Evolutionary conservation across 2,888 invertebrate genomes (phyloP), one percentile per base, ranked within the genome.

Genomic region (Uloborus plumipes): DNA sequence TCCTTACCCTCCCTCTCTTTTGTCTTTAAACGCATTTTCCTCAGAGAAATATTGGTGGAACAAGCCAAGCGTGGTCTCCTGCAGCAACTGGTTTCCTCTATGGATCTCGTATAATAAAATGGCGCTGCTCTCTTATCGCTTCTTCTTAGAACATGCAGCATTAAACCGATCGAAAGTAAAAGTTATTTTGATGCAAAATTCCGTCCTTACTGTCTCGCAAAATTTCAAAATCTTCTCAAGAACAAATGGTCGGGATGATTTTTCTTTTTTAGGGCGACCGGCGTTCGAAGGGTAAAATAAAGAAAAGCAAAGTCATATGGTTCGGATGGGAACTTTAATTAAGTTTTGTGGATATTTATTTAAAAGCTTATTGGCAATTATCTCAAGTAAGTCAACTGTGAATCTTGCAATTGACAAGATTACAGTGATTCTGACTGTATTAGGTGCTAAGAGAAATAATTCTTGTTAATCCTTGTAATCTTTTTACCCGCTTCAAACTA

Each of bases 241-340:
- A 80, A 80, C 67, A 80, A 80, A 80, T 80, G 79, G 47, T 4
- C 53, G 47, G 49, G 66, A 62, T 31, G 69, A 47, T 22, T 64
- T 47, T 71, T 39, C 51, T n/a, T 58, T 64, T 58, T 20, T 50
- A 18, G 20, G 59, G 51, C 51, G 18, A 53, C 9, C 39, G 31
- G 47, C 47, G 20, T 65, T 65, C 62, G 16, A 16, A n/a, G 26
- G n/a, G 14, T 39, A 18, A 71, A 77, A 72, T 61, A 62, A 79
- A 79, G 72, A 79, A 79, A 66, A 72, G 73, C 69, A 62, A n/a
- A 80, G 72, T 55, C 79, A 73, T 67, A 80, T 80, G 79, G 47
- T 18, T 47, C 22, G 62, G 73, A 80, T 62, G 58, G 66, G 73
- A 20, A 18, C 49, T 62, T 80, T 80, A 80, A 80, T 80, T 80